Percentiles rank a stretch among this genome's conserved stretches.
Conservation (phyloP, 2,888 invertebrate species). For the Perizoma flavofasciatum region DNA sequence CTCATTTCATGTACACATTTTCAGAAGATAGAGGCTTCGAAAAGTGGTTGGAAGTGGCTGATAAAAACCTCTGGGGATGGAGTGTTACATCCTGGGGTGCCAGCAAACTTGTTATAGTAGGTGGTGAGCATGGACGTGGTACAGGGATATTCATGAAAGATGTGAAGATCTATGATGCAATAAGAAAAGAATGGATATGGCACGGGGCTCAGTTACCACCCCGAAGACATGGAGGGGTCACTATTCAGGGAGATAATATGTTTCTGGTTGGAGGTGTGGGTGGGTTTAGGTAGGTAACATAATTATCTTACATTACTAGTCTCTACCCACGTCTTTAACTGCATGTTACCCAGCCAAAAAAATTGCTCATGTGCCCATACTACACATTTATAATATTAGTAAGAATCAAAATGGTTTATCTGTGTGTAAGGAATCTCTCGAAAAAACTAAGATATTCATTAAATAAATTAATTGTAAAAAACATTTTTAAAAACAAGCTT, state of each 20-base stretch:
- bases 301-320: conserved; percentile 23
- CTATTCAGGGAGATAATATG: conserved; percentile 58
- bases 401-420: no score
- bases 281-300: conserved; percentile 67
- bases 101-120: conserved; percentile 62
- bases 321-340: background rate
- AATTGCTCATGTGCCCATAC: no score
- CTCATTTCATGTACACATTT: conserved; percentile 62
- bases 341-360: no score
- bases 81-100: conserved; percentile 65
- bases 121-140: conserved; percentile 71
- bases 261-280: conserved; percentile 73
- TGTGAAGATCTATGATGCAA: conserved; percentile 66
- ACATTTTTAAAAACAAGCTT: no score
- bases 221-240: conserved; percentile 65
- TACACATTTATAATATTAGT: no score
- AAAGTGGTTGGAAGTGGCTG: conserved; percentile 65
- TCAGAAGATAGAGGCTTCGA: conserved; percentile 53
- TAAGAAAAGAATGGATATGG: conserved; percentile 61
- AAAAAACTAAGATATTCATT: no score
- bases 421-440: no score
- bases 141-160: conserved; percentile 65
- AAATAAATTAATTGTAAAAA: no score
- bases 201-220: conserved; percentile 65
- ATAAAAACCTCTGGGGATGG: conserved; percentile 75